Percentiles rank a stretch among this genome's conserved stretches.
Conservation (phyloP, 2,113 vertebrate species). For the Astatotilapia flaviijosephi region DNA sequence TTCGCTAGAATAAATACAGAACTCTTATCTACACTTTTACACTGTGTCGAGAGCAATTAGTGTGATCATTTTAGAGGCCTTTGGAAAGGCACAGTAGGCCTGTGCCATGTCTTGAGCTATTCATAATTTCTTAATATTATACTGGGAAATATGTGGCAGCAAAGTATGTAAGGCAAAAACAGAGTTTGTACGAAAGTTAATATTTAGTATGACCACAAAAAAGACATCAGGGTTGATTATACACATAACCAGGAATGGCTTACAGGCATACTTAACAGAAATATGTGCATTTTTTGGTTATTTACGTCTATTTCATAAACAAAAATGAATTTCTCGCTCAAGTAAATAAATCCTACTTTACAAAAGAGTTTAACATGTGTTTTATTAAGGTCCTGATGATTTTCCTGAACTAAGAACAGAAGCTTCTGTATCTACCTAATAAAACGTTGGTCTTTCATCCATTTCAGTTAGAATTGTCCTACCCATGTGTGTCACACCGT, state of each 20-base stretch:
- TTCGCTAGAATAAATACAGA: background rate
- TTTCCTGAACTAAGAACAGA: background rate
- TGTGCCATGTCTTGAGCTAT: background rate
- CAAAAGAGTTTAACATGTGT: background rate
- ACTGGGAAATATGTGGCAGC: background rate
- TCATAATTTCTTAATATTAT: background rate
- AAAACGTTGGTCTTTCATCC: background rate
- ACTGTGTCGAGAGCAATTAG: background rate
- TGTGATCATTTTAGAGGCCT: background rate
- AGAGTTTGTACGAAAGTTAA: accelerated
- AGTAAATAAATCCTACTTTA: background rate
- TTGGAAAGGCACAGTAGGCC: background rate
- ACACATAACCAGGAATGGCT: background rate
- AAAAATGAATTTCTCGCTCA: accelerated
- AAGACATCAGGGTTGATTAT: background rate
- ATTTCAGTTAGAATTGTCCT: background rate
- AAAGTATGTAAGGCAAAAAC: background rate
- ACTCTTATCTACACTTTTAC: background rate
- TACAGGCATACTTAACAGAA: background rate
- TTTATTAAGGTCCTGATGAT: background rate
- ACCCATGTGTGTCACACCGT: background rate
- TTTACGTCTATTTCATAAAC: accelerated
- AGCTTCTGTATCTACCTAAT: background rate
- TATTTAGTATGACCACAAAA: background rate
- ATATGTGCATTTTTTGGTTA: background rate